Conservation (phyloP, 1,140 invertebrate species). For the Copidosoma floridanum region DNA sequence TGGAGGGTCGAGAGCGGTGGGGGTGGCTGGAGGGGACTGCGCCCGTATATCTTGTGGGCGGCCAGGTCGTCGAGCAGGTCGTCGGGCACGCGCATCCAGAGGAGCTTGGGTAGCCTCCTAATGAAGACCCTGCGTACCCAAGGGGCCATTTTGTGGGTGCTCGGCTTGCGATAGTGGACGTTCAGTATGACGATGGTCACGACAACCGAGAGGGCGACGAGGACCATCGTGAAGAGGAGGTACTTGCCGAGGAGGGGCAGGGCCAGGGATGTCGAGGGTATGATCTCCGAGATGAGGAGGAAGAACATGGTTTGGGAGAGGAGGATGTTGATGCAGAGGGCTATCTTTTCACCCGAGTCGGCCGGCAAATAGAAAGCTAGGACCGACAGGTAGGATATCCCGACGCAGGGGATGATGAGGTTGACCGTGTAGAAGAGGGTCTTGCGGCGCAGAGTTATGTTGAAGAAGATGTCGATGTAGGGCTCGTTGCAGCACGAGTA, state of each 20-base stretch:
- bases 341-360: slow-evolving; percentile 98
- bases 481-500: slow-evolving; percentile 87
- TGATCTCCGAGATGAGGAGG: slow-evolving; percentile 95
- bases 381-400: slow-evolving; percentile 87
- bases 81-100: slow-evolving; percentile 84
- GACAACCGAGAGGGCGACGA: slow-evolving; percentile 94
- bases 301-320: slow-evolving; percentile 99
- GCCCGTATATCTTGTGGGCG: slow-evolving; percentile 70
- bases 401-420: slow-evolving; percentile 90
- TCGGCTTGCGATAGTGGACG: slow-evolving; percentile 98
- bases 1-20: slow-evolving; percentile 41
- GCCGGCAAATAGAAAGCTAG: slow-evolving; percentile 97
- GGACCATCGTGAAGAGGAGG: slow-evolving; percentile 96
- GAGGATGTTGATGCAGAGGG: slow-evolving; percentile 96
- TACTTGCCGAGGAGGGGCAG: slow-evolving; percentile 97
- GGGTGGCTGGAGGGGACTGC: slow-evolving; percentile 50
- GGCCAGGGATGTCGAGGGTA: slow-evolving; percentile 96
- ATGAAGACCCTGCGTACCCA: slow-evolving; percentile 90
- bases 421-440: slow-evolving; percentile 97
- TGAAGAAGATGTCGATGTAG: slow-evolving; percentile 96
- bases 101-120: slow-evolving; percentile 75
- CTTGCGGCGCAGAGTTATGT: slow-evolving; percentile 92
- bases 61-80: slow-evolving; percentile 76
- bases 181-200: slow-evolving; percentile 98
- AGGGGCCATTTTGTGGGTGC: slow-evolving; percentile 94